Conservation (phyloP, 2,888 invertebrate species). For the Iphiclides podalirius region DNA sequence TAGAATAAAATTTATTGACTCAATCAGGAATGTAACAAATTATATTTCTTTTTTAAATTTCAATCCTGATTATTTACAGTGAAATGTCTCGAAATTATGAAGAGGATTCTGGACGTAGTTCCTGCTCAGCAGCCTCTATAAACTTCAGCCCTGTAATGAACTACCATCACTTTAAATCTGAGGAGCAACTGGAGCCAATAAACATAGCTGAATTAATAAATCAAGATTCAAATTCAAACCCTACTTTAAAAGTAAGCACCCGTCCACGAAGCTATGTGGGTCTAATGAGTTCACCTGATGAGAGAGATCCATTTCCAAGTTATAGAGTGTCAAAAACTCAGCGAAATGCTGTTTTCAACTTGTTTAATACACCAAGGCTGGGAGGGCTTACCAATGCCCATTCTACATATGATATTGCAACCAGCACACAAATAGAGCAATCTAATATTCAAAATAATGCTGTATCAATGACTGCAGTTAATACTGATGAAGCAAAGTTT, state of each 20-base stretch:
- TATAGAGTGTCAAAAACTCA: slow-evolving; percentile 51
- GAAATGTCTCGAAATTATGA: slow-evolving; percentile 63
- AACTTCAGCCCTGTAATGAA: slow-evolving; percentile 60
- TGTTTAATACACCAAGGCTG: slow-evolving; percentile 58
- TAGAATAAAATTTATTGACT: too few relatives aligned
- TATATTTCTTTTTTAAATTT: too few relatives aligned
- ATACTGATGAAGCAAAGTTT: slow-evolving; percentile 40
- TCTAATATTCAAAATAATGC: slow-evolving; percentile 49
- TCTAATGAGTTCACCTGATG: slow-evolving; percentile 70
- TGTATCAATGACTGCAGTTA: slow-evolving; percentile 54
- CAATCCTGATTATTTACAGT: slow-evolving; percentile 46
- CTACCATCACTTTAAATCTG: slow-evolving; percentile 37
- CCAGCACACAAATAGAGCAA: slow-evolving; percentile 68
- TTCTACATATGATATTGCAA: slow-evolving; percentile 68
- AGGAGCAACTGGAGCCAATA: slow-evolving; percentile 30
- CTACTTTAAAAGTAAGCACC: slow-evolving; percentile 72
- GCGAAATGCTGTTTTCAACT: slow-evolving; percentile 55
- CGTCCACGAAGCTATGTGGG: slow-evolving; percentile 59
- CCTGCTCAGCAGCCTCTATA: slow-evolving; percentile 69
- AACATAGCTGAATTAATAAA: slow-evolving; percentile 34
- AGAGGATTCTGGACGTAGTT: slow-evolving; percentile 73
- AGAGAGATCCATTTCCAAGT: slow-evolving; percentile 71
- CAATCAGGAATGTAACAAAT: too few relatives aligned
- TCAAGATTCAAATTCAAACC: slow-evolving; percentile 65
- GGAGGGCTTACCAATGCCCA: slow-evolving; percentile 71